Conservation (phyloP, 2,113 vertebrate species). For the Leucopsar rothschildi region DNA sequence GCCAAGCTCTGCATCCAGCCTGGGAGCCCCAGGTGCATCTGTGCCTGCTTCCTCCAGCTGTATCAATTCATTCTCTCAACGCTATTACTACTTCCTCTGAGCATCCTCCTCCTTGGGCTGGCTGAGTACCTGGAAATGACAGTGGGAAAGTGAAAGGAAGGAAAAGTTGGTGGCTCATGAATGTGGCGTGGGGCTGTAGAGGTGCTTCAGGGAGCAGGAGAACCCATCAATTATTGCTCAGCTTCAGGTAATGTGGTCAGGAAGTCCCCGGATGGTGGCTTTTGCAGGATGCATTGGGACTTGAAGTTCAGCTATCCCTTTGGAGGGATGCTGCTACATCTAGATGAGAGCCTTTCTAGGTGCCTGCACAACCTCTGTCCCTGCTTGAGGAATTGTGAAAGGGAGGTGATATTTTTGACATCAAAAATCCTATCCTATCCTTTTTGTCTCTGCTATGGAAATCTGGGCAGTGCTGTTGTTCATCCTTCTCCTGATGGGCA, state of each 20-base stretch:
- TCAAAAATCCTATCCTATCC: not conserved
- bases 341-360: not conserved
- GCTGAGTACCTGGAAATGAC: not conserved
- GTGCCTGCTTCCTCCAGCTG: conserved; percentile 19
- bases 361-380: not conserved
- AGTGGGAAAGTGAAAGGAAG: not conserved
- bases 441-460: not conserved
- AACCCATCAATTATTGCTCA: not conserved
- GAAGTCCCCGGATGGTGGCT: not conserved
- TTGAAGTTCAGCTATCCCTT: not conserved
- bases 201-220: not conserved
- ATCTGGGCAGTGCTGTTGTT: not conserved
- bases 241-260: not conserved
- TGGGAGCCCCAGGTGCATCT: not conserved
- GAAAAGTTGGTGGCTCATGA: fast-evolving
- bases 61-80: not conserved
- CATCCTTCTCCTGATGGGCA: not conserved
- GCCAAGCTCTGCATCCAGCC: not conserved
- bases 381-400: not conserved
- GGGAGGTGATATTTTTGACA: not conserved
- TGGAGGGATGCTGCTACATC: not conserved
- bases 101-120: not conserved
- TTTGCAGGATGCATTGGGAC: not conserved
- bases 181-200: fast-evolving
- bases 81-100: not conserved